Conservation (phyloP, 2,113 vertebrate species). For the Cromileptes altivelis region DNA sequence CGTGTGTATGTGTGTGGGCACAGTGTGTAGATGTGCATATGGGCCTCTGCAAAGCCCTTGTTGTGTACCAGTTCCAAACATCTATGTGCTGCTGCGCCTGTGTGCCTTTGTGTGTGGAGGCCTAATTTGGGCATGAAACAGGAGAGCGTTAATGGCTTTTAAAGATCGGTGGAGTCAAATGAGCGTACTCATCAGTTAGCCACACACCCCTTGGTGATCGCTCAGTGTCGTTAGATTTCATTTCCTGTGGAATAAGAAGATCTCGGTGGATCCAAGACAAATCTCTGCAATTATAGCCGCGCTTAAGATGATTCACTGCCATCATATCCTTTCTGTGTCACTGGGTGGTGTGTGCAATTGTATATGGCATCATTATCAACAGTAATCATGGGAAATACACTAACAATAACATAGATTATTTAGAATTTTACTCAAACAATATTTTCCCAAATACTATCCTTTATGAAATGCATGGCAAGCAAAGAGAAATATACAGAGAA, state of each 20-base stretch:
- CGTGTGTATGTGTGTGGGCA: constrained; percentile 8
- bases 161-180: constrained; percentile 80
- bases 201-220: constrained; percentile 69
- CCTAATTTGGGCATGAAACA: constrained; percentile 72
- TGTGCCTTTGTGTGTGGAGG: constrained; percentile 50
- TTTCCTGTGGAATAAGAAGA: constrained; percentile 76
- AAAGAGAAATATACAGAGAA: constrained; percentile 21
- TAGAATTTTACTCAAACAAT: not conserved
- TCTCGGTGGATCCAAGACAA: constrained; percentile 77
- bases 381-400: constrained; percentile 40
- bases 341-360: constrained; percentile 34
- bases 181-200: constrained; percentile 73
- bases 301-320: constrained; percentile 70
- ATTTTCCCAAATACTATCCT: not conserved
- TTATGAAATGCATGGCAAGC: not conserved
- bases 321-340: constrained; percentile 56
- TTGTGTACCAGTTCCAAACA: constrained; percentile 37
- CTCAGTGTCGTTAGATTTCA: constrained; percentile 79
- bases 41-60: constrained; percentile 7
- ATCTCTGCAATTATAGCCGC: constrained; percentile 75
- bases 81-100: constrained; percentile 36
- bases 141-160: constrained; percentile 77
- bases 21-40: constrained; percentile 4
- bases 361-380: constrained; percentile 43
- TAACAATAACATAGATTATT: constrained; percentile 22